Base-by-base conservation (phyloP, 2,888 invertebrate genomes). In the Bugulina stolonifera region DNA sequence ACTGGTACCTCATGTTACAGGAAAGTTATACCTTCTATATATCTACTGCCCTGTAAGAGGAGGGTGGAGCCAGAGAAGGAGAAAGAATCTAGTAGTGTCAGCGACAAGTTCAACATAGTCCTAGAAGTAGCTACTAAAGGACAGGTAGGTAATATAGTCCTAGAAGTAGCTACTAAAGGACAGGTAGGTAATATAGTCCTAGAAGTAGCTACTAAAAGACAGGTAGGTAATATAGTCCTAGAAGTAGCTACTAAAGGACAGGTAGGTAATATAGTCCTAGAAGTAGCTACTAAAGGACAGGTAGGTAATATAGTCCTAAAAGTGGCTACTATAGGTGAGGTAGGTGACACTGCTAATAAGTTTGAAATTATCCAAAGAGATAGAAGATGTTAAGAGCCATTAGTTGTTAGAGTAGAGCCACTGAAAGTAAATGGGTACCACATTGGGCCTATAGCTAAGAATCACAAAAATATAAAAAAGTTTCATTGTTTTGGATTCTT, bases 161-260 rank as follows among this genome's bases (percentile, higher is more conserved):
- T 86, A 54, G 82, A 84, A 72, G 84, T 86, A 25, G 86, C 86
- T 1, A 81, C 82, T 69, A 81, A 84, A 77, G 86, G 84, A 1
- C 86, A 86, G 80, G 81, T 81, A n/a, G n/a, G n/a, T n/a, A 81
- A 80, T 74, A 75, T 86, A 52, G 85, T 86, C 1, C 79, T 86
- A 54, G 82, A 84, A 72, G 84, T 86, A 25, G 86, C 86, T 1
- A 81, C 82, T 69, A 81, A 84, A 77, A 86, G 84, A 1, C 86
- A 86, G 80, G 81, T 81, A n/a, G n/a, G n/a, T n/a, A 81, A 80
- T 74, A 75, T 86, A 52, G 85, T 86, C 1, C 79, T 86, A 54
- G 82, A 84, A 72, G 84, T 86, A 25, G 86, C 86, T 1, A 81
- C 82, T 69, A 81, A 84, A 77, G 86, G 84, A 1, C 86, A 86